phyloP scores from a whole-genome alignment of 2,888 invertebrate species.

The Stomorhina lunata region DNA sequence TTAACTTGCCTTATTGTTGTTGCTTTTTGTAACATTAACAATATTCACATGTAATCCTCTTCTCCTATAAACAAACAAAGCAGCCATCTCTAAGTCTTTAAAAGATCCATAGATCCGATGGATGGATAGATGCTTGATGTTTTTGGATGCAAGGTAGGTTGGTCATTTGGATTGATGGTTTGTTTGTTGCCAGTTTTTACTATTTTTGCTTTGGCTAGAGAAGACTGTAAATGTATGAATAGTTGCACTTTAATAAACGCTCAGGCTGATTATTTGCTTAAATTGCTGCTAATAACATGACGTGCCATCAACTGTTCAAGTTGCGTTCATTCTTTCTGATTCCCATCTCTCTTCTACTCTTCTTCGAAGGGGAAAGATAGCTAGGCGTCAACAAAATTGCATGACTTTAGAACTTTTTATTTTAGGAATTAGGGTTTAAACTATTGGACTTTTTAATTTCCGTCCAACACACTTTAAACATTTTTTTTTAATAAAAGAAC shows the following conservation, averaged over 20 bases:
- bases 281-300: conserved; percentile 79
- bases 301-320: conserved; percentile 73
- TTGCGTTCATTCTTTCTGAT: conserved; percentile 29
- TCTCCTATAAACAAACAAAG: conserved; percentile 24
- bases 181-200: not conserved
- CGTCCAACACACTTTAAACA: no score
- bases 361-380: conserved; percentile 27
- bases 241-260: conserved; percentile 69
- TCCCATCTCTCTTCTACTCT: not conserved
- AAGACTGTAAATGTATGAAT: conserved; percentile 25
- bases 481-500: no score
- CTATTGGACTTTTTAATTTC: no score
- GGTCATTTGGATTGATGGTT: conserved; percentile 37
- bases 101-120: conserved; percentile 30
- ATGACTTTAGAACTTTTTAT: no score
- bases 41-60: not conserved
- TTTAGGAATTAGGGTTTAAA: no score
- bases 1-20: conserved; percentile 41
- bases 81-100: not conserved
- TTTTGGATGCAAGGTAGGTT: conserved; percentile 22
- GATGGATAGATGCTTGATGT: conserved; percentile 12
- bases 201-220: conserved; percentile 11
- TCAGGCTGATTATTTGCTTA: conserved; percentile 78
- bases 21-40: not conserved
- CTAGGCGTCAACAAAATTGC: no score